Evolutionary conservation across 2,797 vertebrate genomes (phyloP).

Genomic region (Peromyscus attwateri): DNA sequence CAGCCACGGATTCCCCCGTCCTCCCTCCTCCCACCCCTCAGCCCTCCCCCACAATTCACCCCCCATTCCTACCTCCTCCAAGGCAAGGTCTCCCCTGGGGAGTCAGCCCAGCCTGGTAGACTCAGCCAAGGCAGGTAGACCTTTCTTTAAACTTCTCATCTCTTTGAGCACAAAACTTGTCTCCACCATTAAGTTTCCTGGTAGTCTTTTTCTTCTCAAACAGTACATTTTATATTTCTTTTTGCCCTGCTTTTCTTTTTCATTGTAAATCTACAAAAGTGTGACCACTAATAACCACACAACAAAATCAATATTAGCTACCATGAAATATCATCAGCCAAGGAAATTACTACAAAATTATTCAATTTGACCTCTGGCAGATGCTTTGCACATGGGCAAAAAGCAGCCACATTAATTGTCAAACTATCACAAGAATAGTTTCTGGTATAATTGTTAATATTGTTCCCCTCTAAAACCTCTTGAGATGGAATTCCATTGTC

Average conservation of each 20-base stretch:
- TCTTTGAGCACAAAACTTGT: neutral
- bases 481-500: neutral
- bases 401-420: neutral
- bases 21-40: too few relatives aligned
- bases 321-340: neutral
- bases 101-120: too few relatives aligned
- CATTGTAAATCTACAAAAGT: neutral
- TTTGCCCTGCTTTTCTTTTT: neutral
- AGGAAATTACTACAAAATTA: neutral
- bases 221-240: neutral
- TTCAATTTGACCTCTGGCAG: neutral
- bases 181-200: neutral
- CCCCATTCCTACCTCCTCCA: too few relatives aligned
- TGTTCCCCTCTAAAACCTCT: neutral
- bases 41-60: too few relatives aligned
- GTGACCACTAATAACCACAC: neutral
- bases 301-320: neutral
- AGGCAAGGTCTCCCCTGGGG: too few relatives aligned
- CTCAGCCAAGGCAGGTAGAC: too few relatives aligned
- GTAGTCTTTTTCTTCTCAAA: neutral
- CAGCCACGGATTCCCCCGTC: too few relatives aligned
- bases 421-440: neutral
- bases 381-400: neutral
- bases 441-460: neutral
- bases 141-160: neutral